phyloP scores from a whole-genome alignment of 2,113 vertebrate species.

The Neofelis nebulosa region DNA sequence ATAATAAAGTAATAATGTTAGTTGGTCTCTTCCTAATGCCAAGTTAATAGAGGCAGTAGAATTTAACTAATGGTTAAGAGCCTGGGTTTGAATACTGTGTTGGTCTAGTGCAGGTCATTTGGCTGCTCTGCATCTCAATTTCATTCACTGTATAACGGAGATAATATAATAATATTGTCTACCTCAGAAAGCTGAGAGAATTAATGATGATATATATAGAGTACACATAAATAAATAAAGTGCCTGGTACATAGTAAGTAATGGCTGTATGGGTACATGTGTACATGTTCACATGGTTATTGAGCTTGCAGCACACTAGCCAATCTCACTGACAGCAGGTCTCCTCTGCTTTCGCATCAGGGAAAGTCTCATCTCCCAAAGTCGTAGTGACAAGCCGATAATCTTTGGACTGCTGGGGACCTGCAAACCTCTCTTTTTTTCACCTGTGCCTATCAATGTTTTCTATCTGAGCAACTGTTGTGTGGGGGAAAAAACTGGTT shows the following conservation, averaged over 20 bases:
- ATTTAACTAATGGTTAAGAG: background rate
- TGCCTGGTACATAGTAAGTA: background rate
- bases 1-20: background rate
- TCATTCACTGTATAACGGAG: background rate
- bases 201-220: background rate
- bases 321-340: background rate
- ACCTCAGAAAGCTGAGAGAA: slow-evolving; percentile 9
- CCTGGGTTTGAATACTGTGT: background rate
- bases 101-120: background rate
- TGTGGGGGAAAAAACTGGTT: background rate
- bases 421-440: background rate
- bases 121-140: background rate
- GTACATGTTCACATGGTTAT: background rate
- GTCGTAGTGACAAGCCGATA: background rate
- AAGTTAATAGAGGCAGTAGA: background rate
- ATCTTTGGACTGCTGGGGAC: background rate
- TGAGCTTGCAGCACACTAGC: background rate
- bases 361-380: slow-evolving; percentile 8
- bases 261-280: background rate
- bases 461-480: background rate
- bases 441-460: background rate
- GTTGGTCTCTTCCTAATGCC: background rate
- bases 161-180: background rate
- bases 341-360: background rate
- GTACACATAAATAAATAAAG: background rate